Base-by-base conservation (phyloP, 2,888 invertebrate genomes). In the Oxytorus armatus region DNA sequence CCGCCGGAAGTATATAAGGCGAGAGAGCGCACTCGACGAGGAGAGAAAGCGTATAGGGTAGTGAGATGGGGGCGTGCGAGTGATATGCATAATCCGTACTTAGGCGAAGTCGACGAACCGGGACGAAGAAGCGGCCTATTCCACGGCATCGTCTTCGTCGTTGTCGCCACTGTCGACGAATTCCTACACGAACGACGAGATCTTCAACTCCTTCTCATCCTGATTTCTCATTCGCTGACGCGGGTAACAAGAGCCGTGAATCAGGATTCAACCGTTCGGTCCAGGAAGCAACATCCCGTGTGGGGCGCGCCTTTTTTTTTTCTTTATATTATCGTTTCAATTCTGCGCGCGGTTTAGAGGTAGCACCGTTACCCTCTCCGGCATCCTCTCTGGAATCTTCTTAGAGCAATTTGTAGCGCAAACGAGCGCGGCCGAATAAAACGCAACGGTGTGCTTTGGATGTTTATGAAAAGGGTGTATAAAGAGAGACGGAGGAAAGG, bases 401-500 rank as follows among this genome's bases (percentile, higher is more conserved):
- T 89, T 88, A 85, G 79, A 85, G 87, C 87, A 88, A 89, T 89
- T 89, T 89, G 86, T 84, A 85, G 84, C 79, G 84, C 86, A 86
- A 86, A 89, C 86, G 86, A 86, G 81, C 75, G 82, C 82, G 74
- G 73, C 82, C 84, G 84, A 83, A 85, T 85, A 84, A 84, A 84
- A 84, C 68, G 80, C 81, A 63, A 61, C 21, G 18, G 47, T 21
- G 23, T 21, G 18, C 53, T 57, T 18, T 8, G 61, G 55, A 82
- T 84, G 84, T 84, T 86, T 85, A 84, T 84, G 85, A 85, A 86
- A 86, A 82, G 86, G 81, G 76, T 63, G 47, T 21, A 44, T 8
- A 44, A 11, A 47, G 44, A 47, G 2, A 10, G 11, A 10, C 25
- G 42, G 82, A 76, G 84, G 36, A 39, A 47, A 21, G 68, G 49